Base-by-base conservation (phyloP, 2,797 vertebrate species). In the Falco biarmicus region DNA sequence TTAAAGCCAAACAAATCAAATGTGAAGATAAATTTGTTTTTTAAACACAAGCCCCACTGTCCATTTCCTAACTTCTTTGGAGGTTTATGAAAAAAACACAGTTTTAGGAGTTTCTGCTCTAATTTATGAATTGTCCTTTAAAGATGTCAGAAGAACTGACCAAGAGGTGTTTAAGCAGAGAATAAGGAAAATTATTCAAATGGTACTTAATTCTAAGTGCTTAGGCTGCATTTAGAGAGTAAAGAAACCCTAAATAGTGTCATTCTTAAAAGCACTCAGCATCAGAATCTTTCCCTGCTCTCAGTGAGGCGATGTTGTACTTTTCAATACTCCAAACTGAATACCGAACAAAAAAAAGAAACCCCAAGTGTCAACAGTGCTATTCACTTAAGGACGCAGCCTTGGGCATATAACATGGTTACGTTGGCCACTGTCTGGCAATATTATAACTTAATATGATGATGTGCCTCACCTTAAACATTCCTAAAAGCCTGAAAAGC, bases 351-450 rank as follows among this genome's bases (percentile, higher is more conserved):
- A 41, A 43, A 43, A 43, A 45, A 76, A 34, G 43, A 57, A 69
- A 59, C 22, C 26, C 26, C 1, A 11, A 3, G 6, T 48, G 51
- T 65, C 54, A 56, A 6, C 18, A 32, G 39, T 51, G 15, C 22
- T 60, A 0, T 14, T 86, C 17, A 5, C 14, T 2, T 20, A 8
- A 28, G 22, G 70, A 32, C 24, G n/a, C 29, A 5, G 5, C 14
- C 59, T 76, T 47, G 37, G 50, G 10, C 15, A 25, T 45, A 6
- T 19, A 43, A 26, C 11, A 8, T 13, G 16, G 57, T 43, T 48
- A 45, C 37, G 66, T 37, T n/a, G 13, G 18, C 15, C 5, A 2
- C 17, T 76, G 2, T 32, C 24, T 84, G 64, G 26, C 8, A 51
- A 0, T 87, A 10, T 47, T 45, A 6, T 6, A 56, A 11, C 16